A percentile compares a stretch with the other conserved stretches of the same genome.
phyloP scores from a whole-genome alignment of 2,888 invertebrate genomes.

The Himalopsyche anomala region DNA sequence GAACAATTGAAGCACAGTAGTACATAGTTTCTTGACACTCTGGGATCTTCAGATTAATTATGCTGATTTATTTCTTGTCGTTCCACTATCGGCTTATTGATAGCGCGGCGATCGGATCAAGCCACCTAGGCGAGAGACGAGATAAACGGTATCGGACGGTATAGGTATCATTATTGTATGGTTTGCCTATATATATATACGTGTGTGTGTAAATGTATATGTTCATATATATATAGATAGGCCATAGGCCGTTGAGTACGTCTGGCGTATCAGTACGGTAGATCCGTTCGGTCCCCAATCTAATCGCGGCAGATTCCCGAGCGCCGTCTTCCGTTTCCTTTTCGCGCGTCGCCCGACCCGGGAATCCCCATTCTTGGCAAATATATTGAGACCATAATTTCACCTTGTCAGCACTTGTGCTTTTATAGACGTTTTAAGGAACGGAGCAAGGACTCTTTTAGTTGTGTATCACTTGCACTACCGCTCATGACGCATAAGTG shows the following conservation, averaged over 20 bases:
- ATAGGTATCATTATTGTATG: background rate
- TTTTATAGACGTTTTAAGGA: slow-evolving; percentile 65
- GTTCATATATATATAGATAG: background rate
- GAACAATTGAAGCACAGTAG: background rate
- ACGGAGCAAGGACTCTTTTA: slow-evolving; percentile 59
- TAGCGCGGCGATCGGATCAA: slow-evolving; percentile 54
- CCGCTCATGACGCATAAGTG: background rate
- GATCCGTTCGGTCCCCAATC: slow-evolving; percentile 64
- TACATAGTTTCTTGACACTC: background rate
- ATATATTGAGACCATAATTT: slow-evolving; percentile 66
- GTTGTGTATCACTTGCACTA: background rate
- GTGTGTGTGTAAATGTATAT: background rate
- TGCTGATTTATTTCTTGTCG: slow-evolving; percentile 60
- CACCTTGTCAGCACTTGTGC: slow-evolving; percentile 66
- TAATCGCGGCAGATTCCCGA: slow-evolving; percentile 66
- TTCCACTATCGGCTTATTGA: slow-evolving; percentile 60
- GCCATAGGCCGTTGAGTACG: slow-evolving; percentile 50
- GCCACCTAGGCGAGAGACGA: slow-evolving; percentile 50
- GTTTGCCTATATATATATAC: background rate
- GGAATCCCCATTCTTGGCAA: slow-evolving; percentile 62
- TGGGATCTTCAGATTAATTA: slow-evolving; percentile 58
- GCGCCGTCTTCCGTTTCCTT: slow-evolving; percentile 63
- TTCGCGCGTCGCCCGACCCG: slow-evolving; percentile 51
- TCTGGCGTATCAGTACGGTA: slow-evolving; percentile 59
- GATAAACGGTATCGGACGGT: slow-evolving; percentile 20